Base-by-base conservation (phyloP, 1,140 invertebrate species). In the Drosophila sucinea region DNA sequence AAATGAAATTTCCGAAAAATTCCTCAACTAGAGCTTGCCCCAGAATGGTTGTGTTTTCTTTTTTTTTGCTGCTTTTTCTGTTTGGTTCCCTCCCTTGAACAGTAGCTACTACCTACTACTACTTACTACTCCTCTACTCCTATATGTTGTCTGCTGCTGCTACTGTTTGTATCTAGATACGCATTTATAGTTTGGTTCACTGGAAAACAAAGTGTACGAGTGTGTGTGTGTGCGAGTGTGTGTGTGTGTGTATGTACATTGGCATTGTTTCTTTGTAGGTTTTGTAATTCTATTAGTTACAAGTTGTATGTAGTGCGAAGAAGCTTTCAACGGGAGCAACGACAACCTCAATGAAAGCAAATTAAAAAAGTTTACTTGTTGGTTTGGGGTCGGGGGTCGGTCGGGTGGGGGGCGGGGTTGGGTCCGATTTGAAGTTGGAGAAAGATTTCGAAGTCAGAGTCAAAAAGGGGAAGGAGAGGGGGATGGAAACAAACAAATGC, bases 261-360 rank as follows among this genome's bases (percentile, higher is more conserved):
- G 72, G 82, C 69, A 68, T 70, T 79, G 62, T 73, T 87, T 81
- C 84, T 87, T 83, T 83, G 73, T 82, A 65, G 63, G 73, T 71
- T 73, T 73, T 84, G 84, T 90, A 84, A 89, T 89, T 89, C 84
- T 89, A 89, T 89, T 89, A 89, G 84, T 81, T 89, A 82, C 77
- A 89, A 84, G 62, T 84, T 89, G 80, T 79, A 70, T 57, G 63
- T 65, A 55, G 67, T 73, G 69, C 51, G 70, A 61, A 67, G 62
- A 65, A 62, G 64, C 78, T 70, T 83, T 73, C 58, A 44, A 67
- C 38, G 23, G 23, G 38, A 27, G 66, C 40, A 79, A 72, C 73
- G 68, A 65, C 72, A 79, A 82, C 76, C 83, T 87, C 83, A 82
- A 87, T 84, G 77, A 83, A 83, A 89, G 80, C 80, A 87, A 89